Percentiles rank a stretch among this genome's conserved stretches.
phyloP scores from a whole-genome alignment of 2,797 vertebrate species.

The Falco peregrinus region DNA sequence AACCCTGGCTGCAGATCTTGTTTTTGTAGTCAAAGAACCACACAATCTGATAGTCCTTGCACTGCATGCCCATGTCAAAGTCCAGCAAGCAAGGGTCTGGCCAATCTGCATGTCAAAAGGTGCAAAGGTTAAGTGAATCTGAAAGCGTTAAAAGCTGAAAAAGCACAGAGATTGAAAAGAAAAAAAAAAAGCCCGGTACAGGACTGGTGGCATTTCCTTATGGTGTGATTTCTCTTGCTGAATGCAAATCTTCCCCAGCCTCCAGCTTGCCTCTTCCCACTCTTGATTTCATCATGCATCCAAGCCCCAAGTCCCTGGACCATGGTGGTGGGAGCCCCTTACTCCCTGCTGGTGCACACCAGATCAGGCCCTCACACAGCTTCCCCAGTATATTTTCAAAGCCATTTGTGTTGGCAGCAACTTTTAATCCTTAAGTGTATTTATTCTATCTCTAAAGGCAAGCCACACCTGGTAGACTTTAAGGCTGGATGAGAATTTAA shows the following conservation, averaged over 20 bases:
- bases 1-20: constrained; percentile 87
- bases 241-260: background rate
- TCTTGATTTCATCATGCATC: background rate
- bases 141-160: constrained; percentile 61
- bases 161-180: constrained; percentile 22
- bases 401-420: background rate
- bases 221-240: rapidly evolving
- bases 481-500: background rate
- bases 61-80: constrained; percentile 84
- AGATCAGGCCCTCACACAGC: background rate
- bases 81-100: constrained; percentile 87
- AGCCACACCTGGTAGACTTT: background rate
- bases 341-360: background rate
- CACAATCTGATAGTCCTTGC: constrained; percentile 88
- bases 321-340: background rate
- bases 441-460: background rate
- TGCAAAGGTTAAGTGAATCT: constrained; percentile 73
- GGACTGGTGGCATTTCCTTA: background rate
- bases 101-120: constrained; percentile 74
- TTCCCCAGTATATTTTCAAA: background rate
- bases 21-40: constrained; percentile 89
- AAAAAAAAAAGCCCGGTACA: background rate
- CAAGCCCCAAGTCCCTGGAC: background rate
- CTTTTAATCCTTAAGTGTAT: background rate
- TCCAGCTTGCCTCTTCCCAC: background rate